Conservation (phyloP, 2,888 invertebrate species). For the Parochlus steinenii region DNA sequence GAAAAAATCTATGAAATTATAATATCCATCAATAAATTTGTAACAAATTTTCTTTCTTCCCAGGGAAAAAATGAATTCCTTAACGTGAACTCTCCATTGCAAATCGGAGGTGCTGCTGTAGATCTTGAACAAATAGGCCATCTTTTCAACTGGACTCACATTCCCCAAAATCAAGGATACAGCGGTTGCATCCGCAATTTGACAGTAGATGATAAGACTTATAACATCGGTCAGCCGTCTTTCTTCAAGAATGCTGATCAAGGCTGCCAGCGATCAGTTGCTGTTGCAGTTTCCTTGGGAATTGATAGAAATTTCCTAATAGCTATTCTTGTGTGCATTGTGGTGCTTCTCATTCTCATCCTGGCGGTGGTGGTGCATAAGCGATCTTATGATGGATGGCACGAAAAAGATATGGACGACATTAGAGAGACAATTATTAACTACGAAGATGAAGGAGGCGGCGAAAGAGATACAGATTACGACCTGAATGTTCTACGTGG, state of each 20-base stretch:
- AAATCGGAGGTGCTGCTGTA: constrained; percentile 61
- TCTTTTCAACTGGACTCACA: constrained; percentile 49
- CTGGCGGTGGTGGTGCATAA: constrained; percentile 83
- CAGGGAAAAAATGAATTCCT: constrained; percentile 55
- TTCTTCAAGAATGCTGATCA: constrained; percentile 51
- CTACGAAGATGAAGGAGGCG: constrained; percentile 96
- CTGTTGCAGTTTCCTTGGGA: constrained; percentile 63
- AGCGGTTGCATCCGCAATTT: constrained; percentile 84
- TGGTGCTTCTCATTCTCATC: constrained; percentile 59
- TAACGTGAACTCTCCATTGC: constrained; percentile 73
- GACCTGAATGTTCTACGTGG: constrained; percentile 29
- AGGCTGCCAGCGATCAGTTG: constrained; percentile 55
- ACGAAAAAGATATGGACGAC: constrained; percentile 86
- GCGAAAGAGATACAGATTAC: constrained; percentile 76
- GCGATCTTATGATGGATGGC: constrained; percentile 67
- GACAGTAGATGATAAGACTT: constrained; percentile 70
- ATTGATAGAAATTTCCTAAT: constrained; percentile 78
- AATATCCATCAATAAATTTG: too few relatives aligned
- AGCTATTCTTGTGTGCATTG: constrained; percentile 76
- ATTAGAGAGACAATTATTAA: constrained; percentile 94
- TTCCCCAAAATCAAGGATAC: constrained; percentile 55
- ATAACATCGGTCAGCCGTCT: constrained; percentile 74
- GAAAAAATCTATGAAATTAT: too few relatives aligned
- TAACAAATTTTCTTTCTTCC: too few relatives aligned
- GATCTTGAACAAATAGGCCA: constrained; percentile 44